Evolutionary conservation across 2,113 vertebrate genomes (phyloP).

Genomic region (Chiloscyllium plagiosum): DNA sequence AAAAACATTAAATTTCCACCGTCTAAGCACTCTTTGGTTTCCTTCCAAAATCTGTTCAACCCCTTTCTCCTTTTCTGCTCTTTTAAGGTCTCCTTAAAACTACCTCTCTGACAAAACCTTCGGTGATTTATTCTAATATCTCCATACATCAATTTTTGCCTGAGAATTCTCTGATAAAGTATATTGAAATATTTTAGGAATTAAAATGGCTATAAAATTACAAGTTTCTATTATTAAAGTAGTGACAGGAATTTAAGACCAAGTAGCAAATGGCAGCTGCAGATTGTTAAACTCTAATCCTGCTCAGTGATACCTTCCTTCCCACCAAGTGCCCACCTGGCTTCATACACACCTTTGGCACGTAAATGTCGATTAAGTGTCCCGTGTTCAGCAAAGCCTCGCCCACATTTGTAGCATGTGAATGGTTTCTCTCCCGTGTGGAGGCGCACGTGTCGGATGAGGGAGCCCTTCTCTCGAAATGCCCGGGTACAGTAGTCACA

Average conservation of each 20-base stretch:
- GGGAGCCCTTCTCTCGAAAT: slow-evolving; percentile 89
- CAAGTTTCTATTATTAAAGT: background rate
- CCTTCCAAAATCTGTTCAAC: background rate
- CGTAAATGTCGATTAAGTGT: slow-evolving; percentile 89
- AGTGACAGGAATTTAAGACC: background rate
- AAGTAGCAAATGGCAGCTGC: background rate
- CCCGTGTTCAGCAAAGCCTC: slow-evolving; percentile 89
- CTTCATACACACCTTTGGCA: slow-evolving; percentile 74
- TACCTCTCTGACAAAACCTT: background rate
- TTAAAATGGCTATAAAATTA: background rate
- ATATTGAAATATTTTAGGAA: background rate
- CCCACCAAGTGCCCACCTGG: background rate
- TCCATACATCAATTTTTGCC: background rate
- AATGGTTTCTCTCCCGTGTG: slow-evolving; percentile 96
- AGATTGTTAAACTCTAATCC: background rate
- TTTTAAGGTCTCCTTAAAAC: background rate
- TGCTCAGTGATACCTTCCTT: background rate
- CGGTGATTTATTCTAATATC: background rate
- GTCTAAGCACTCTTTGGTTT: background rate
- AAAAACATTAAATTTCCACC: background rate
- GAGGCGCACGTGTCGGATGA: slow-evolving; percentile 88
- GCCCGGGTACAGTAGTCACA: slow-evolving; percentile 83
- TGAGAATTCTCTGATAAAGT: background rate
- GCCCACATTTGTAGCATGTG: slow-evolving; percentile 80
- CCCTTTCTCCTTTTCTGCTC: background rate